Evolutionary conservation across 2,888 invertebrate genomes (phyloP).

Genomic region (Listrodromus nycthemerus): DNA sequence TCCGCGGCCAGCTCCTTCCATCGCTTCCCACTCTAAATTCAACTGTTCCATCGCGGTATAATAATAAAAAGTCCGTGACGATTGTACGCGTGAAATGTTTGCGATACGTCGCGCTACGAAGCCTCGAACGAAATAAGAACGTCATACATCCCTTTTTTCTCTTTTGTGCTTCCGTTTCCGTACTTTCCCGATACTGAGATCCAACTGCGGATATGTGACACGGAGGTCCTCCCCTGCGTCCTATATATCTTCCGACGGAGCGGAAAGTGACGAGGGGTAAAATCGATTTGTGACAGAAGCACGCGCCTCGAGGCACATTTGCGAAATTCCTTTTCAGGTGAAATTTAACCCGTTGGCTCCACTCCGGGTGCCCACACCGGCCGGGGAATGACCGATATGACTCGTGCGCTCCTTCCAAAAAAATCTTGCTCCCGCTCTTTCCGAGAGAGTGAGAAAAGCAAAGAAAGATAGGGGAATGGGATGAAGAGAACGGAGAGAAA

Average conservation of each 20-base stretch:
- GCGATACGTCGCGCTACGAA: slow-evolving; percentile 43
- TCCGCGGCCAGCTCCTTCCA: slow-evolving; percentile 66
- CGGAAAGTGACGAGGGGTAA: slow-evolving; percentile 64
- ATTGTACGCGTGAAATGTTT: slow-evolving; percentile 52
- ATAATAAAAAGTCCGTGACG: slow-evolving; percentile 77
- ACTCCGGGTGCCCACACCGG: too few relatives aligned
- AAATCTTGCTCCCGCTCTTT: slow-evolving; percentile 23
- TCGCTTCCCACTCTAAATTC: slow-evolving; percentile 16
- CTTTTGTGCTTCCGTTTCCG: slow-evolving; percentile 3
- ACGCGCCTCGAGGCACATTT: slow-evolving; percentile 75
- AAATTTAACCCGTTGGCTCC: too few relatives aligned
- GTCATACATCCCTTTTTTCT: slow-evolving; percentile 18
- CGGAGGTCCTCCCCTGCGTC: not conserved
- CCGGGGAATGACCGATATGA: too few relatives aligned
- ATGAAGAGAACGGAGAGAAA: slow-evolving; percentile 30
- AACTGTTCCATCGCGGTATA: slow-evolving; percentile 63
- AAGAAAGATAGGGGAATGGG: slow-evolving; percentile 22
- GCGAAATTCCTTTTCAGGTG: slow-evolving; percentile 46
- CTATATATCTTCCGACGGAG: slow-evolving; percentile 31
- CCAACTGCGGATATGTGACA: slow-evolving; percentile 10
- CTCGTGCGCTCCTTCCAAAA: slow-evolving; percentile 1
- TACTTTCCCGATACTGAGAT: not conserved
- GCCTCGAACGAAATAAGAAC: slow-evolving; percentile 66
- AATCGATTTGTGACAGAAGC: slow-evolving; percentile 82
- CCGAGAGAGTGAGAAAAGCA: slow-evolving; percentile 32